Conservation (phyloP, 2,113 vertebrate species). For the Pterocles burchelli region DNA sequence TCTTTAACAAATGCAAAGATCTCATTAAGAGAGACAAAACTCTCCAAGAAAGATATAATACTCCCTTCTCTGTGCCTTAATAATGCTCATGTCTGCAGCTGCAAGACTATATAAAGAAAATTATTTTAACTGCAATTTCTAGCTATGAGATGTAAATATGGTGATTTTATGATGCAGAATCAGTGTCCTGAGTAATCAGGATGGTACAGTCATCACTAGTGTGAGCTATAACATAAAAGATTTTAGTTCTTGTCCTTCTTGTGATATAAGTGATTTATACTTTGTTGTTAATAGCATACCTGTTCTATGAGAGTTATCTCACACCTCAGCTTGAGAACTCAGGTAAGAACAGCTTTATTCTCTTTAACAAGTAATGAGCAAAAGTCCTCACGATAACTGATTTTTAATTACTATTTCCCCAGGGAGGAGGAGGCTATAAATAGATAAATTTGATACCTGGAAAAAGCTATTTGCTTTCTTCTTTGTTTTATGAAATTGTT, state of each 20-base stretch:
- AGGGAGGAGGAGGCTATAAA: neutral
- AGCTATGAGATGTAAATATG: neutral
- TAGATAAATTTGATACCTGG: conserved; percentile 16
- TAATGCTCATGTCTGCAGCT: neutral
- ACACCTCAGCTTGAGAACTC: neutral
- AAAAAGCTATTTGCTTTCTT: neutral
- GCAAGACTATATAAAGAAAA: conserved; percentile 14
- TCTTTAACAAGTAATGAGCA: conserved; percentile 24
- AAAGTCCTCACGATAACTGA: neutral
- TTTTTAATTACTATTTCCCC: conserved; percentile 12
- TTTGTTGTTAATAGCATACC: neutral
- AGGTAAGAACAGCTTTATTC: neutral
- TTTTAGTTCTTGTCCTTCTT: neutral
- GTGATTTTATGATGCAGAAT: conserved; percentile 18
- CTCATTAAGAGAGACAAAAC: neutral
- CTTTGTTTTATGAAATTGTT: neutral
- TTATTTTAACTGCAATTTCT: neutral
- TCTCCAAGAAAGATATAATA: neutral
- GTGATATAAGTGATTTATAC: neutral
- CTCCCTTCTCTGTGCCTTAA: neutral
- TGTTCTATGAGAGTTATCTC: neutral
- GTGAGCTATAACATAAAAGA: neutral
- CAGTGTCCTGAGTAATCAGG: neutral
- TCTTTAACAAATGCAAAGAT: neutral
- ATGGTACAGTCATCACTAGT: neutral